A percentile compares a stretch with the other conserved stretches of the same genome.
Conservation (phyloP, 2,797 vertebrate genomes). For the Pseudotriccus pelzelni region DNA sequence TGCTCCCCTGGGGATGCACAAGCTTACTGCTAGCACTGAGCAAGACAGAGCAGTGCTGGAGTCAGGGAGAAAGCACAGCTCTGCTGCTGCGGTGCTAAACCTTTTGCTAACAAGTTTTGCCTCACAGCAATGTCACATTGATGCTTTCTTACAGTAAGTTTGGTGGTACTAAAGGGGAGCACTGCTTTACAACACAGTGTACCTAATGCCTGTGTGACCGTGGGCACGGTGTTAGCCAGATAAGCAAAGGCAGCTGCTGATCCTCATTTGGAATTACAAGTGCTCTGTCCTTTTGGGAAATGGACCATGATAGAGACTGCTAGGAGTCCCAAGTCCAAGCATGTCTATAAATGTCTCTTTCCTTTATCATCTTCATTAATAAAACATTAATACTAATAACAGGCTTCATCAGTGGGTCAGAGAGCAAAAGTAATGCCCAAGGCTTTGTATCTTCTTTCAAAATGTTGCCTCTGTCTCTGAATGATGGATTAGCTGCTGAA, state of each 20-base stretch:
- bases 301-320: not conserved
- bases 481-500: not conserved
- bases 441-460: not conserved
- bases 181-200: rapidly evolving
- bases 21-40: not conserved
- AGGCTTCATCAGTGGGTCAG: not conserved
- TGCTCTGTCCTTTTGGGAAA: not conserved
- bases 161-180: not conserved
- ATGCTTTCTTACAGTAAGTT: not conserved
- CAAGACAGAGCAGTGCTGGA: not conserved
- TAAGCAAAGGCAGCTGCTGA: not conserved
- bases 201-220: not conserved
- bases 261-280: not conserved
- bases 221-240: rapidly evolving
- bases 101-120: not conserved
- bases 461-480: not conserved
- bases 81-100: not conserved
- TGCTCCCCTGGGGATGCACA: not conserved
- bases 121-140: not conserved
- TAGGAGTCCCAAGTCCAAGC: not conserved
- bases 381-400: not conserved
- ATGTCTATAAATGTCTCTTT: not conserved
- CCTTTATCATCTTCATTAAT: constrained; percentile 3
- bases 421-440: not conserved
- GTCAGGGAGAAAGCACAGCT: rapidly evolving